Evolutionary conservation across 37 sponge, comb jelly and placozoan genomes (phyloP).

Genomic region (Halisarca cf. caerulea): DNA sequence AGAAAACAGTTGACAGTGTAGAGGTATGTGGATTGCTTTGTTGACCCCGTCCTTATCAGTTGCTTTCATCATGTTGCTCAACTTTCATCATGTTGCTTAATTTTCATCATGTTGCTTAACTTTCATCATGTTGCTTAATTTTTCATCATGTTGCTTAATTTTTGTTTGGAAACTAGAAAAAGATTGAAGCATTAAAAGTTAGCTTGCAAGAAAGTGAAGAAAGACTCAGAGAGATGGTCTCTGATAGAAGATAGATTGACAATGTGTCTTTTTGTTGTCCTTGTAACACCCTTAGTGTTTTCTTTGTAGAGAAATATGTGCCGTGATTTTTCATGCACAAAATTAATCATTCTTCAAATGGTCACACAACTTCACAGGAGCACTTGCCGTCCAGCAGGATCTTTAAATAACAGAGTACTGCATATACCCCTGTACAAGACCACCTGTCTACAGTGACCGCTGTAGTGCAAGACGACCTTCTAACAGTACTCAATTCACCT

Average conservation of each 20-base stretch:
- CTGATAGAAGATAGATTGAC: slow-evolving; percentile 5
- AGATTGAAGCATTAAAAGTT: neutral
- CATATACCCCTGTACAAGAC: no score
- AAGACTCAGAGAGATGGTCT: slow-evolving; percentile 19
- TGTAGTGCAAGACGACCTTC: no score
- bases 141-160: neutral
- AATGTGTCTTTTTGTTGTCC: no score
- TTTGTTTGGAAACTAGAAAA: neutral
- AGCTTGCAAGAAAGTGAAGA: slow-evolving; percentile 5
- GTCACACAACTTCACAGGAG: no score
- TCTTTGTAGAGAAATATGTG: no score
- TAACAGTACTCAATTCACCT: no score
- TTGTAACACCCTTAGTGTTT: no score
- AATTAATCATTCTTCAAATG: no score
- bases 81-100: neutral
- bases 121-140: neutral
- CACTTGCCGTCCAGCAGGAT: no score
- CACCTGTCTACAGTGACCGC: no score
- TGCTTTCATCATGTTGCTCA: neutral
- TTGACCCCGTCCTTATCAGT: neutral
- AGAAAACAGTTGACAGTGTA: neutral
- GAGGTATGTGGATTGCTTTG: neutral
- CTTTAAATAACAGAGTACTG: no score
- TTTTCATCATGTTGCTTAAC: neutral
- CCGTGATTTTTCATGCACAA: no score